Evolutionary conservation across 2,888 invertebrate genomes (phyloP).

Genomic region (Sturmia bella): DNA sequence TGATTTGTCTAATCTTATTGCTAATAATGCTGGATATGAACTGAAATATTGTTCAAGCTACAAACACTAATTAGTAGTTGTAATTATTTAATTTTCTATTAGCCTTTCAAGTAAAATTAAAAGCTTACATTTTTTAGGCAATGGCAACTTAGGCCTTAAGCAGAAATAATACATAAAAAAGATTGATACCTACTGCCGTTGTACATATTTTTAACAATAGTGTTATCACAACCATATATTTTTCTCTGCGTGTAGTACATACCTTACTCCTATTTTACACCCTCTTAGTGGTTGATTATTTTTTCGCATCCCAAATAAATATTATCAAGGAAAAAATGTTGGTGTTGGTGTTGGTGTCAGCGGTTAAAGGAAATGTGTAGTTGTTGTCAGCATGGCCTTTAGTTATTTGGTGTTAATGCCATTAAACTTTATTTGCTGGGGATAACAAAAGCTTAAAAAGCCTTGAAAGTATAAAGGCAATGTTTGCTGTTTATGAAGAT

Average conservation of each 20-base stretch:
- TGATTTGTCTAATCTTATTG: no score
- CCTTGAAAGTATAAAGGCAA: constrained; percentile 17
- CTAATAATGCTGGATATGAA: no score
- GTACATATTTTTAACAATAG: no score
- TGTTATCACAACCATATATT: no score
- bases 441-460: constrained; percentile 42
- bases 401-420: constrained; percentile 63
- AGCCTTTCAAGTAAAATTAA: no score
- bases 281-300: constrained; percentile 36
- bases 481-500: not conserved
- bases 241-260: constrained; percentile 24
- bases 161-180: no score
- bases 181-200: no score
- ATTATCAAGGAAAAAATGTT: not conserved
- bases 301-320: constrained; percentile 9
- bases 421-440: constrained; percentile 49
- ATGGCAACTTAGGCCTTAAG: no score
- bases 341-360: not conserved
- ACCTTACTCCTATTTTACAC: constrained; percentile 59
- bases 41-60: no score
- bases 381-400: constrained; percentile 39
- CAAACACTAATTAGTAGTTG: no score
- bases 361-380: not conserved
- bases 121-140: no score
- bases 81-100: no score